Base-by-base conservation (phyloP, 2,113 vertebrate species). In the Haplochromis vanheusdeni region DNA sequence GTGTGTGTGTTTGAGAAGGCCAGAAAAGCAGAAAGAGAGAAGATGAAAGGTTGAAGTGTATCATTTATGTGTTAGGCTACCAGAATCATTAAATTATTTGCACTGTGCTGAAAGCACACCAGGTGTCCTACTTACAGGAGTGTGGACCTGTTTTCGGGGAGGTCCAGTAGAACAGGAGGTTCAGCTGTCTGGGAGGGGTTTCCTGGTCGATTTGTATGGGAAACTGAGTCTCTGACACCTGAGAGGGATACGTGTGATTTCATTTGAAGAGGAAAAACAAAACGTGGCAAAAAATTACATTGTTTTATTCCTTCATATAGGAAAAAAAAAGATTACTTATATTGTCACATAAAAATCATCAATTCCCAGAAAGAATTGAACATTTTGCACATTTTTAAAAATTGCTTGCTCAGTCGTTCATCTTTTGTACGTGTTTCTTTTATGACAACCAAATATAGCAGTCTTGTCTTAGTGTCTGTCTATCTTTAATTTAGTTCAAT, bases 221-320 rank as follows among this genome's bases (percentile, higher is more conserved):
- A 99, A 91, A 99, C 98, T 0, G 97, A 98, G 84, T 99, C 98
- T 90, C 98, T 95, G 83, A 99, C 98, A n/a, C 98, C 98, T 97
- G 51, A 13, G 93, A 45, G 54, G 4, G 8, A 60, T 87, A 89
- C 11, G 17, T 87, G 81, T 93, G 33, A 82, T 52, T 80, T 62
- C 54, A 88, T 16, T 51, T 40, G 42, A 70, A 55, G 11, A 54
- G 28, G 47, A 52, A 54, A 52, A 79, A 52, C 47, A 65, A 65
- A 65, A 65, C 1, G 1, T 19, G 45, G 21, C 14, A 73, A 73
- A 73, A 75, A 1, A 28, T 47, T 19, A 47, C 14, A 7, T 19
- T 75, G 42, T 47, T 47, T 19, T 47, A 75, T 47, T 75, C 23
- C 23, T 47, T 75, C 16, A 28, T 75, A 16, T 47, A 28, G 16